These are phyloP conservation scores for Strigamia transsilvanica DNA, from an alignment of 2,888 invertebrate genomes.

Conservation along the genomic window DNA sequence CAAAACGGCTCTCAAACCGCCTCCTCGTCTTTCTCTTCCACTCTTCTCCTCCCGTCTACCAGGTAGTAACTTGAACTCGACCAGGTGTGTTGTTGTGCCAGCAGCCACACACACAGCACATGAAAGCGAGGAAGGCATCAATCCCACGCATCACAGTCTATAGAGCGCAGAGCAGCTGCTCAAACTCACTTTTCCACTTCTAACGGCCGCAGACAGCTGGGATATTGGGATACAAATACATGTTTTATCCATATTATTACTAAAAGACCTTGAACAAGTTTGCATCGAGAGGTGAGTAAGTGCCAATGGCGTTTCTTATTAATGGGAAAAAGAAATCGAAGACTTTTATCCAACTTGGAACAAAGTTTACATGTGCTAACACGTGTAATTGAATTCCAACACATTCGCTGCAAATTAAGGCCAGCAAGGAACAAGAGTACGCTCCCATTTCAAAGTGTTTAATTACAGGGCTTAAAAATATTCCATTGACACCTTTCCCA, in stretches of 20 bases:
- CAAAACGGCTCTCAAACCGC: slow-evolving; percentile 7
- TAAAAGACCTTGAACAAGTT: slow-evolving; percentile 1
- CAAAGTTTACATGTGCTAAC: neutral
- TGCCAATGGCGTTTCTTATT: slow-evolving; percentile 12
- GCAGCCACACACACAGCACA: slow-evolving; percentile 3
- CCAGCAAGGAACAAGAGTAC: slow-evolving; percentile 1
- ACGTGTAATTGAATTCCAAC: neutral
- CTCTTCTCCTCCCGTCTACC: slow-evolving; percentile 16
- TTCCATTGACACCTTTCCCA: slow-evolving; percentile 28
- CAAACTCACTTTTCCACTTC: neutral
- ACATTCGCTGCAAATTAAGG: neutral
- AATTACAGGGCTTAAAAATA: slow-evolving; percentile 5
- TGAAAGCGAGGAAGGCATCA: slow-evolving; percentile 26
- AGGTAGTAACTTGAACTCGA: slow-evolving; percentile 42
- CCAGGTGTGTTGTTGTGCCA: slow-evolving; percentile 38
- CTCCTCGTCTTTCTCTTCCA: slow-evolving; percentile 24
- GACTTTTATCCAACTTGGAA: neutral
- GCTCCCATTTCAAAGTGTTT: slow-evolving; percentile 6
- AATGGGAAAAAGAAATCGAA: neutral
- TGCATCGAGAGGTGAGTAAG: slow-evolving; percentile 12
- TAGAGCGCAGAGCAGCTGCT: slow-evolving; percentile 13
- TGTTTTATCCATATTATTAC: neutral
- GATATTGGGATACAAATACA: slow-evolving; percentile 8
- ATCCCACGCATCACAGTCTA: slow-evolving; percentile 27
- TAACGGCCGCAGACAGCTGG: slow-evolving; percentile 24